phyloP scores from a whole-genome alignment of 2,113 vertebrate species.

The Lophochroa leadbeateri region DNA sequence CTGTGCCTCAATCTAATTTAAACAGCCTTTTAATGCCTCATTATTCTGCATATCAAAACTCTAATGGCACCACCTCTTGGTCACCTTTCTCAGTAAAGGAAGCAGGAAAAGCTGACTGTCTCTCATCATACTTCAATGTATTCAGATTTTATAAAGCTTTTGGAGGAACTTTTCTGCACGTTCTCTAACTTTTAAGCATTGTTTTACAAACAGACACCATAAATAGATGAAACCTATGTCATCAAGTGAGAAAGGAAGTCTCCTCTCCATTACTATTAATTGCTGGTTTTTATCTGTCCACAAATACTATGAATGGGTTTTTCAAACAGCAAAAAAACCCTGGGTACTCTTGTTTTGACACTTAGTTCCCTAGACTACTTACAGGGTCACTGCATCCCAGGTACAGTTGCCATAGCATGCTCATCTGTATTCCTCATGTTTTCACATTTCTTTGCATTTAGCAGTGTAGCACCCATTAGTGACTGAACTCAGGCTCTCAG shows the following conservation, averaged over 20 bases:
- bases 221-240: neutral
- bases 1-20: neutral
- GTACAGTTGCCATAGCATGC: neutral
- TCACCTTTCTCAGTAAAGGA: neutral
- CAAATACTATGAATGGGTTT: neutral
- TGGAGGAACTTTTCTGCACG: neutral
- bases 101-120: neutral
- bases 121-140: neutral
- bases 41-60: neutral
- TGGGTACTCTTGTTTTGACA: neutral
- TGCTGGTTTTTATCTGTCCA: neutral
- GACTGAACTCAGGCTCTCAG: neutral
- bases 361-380: neutral
- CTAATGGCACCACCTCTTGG: neutral
- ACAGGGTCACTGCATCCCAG: neutral
- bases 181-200: neutral
- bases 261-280: neutral
- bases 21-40: neutral
- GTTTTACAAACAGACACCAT: neutral
- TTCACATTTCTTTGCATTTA: neutral
- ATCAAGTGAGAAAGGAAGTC: neutral
- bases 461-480: neutral
- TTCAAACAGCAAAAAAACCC: neutral
- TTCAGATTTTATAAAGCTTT: neutral
- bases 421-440: neutral